These are phyloP conservation scores for Indicator indicator DNA, from an alignment of 2,113 vertebrate species.

Conservation along the genomic window DNA sequence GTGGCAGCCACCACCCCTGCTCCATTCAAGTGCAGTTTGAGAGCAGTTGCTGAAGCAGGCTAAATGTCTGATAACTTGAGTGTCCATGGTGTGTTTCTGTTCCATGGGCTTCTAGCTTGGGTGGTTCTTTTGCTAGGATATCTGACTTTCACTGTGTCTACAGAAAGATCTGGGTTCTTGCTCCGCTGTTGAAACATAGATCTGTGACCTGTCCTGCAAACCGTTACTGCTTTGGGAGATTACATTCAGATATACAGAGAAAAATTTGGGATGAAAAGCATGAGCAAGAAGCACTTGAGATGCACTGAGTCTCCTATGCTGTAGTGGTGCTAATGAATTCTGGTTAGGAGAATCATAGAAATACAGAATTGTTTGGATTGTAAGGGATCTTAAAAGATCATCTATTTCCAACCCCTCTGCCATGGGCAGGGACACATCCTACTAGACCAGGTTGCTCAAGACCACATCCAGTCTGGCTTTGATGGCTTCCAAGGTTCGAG, in stretches of 20 bases:
- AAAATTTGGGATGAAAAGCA: not conserved
- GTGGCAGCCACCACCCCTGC: not conserved
- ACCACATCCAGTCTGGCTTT: no score
- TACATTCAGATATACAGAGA: not conserved
- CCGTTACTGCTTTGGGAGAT: not conserved
- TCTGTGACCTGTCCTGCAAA: accelerated
- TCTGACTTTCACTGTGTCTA: not conserved
- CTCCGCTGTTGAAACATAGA: not conserved
- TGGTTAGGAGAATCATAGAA: not conserved
- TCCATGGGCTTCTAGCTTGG: not conserved
- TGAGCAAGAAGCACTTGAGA: not conserved
- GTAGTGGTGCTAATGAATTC: not conserved
- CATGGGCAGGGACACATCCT: no score
- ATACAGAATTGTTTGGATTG: no score
- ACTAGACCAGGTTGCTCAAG: no score
- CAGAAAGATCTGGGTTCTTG: not conserved
- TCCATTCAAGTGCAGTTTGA: not conserved
- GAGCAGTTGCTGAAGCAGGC: not conserved
- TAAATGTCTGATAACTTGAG: not conserved
- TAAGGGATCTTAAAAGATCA: no score
- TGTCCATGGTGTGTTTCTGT: not conserved
- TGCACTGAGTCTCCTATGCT: not conserved
- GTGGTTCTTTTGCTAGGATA: not conserved
- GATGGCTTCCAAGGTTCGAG: no score
- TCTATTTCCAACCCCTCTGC: no score